Evolutionary conservation across 2,888 invertebrate genomes (phyloP).

Genomic region (Agapostemon virescens): DNA sequence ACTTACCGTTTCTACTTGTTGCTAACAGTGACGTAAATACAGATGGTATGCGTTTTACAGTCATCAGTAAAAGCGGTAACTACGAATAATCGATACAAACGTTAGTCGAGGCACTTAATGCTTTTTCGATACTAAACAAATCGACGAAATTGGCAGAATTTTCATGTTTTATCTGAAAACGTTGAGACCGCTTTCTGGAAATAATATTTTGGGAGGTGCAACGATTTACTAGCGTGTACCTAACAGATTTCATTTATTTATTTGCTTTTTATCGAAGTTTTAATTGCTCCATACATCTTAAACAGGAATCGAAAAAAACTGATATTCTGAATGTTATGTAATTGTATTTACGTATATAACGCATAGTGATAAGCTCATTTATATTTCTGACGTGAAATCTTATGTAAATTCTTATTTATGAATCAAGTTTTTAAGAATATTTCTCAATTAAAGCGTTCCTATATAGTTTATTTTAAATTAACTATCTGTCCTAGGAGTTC

Average conservation of each 20-base stretch:
- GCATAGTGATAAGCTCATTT: too few species aligned
- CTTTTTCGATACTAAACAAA: not conserved
- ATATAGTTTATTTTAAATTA: too few species aligned
- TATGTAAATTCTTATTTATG: too few species aligned
- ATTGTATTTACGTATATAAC: too few species aligned
- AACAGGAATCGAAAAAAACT: not conserved
- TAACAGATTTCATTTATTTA: not conserved
- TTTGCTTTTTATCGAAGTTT: not conserved
- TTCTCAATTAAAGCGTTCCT: too few species aligned
- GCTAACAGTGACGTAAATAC: not conserved
- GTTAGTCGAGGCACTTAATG: not conserved
- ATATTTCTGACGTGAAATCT: too few species aligned
- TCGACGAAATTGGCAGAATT: not conserved
- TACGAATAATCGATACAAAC: not conserved
- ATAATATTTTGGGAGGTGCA: not conserved
- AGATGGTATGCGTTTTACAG: slow-evolving; percentile 1
- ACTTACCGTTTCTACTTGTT: not conserved
- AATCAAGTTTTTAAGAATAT: too few species aligned
- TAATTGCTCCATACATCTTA: not conserved
- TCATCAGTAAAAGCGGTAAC: slow-evolving; percentile 3
- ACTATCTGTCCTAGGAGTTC: too few species aligned
- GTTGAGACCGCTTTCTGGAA: not conserved
- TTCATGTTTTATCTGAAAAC: not conserved
- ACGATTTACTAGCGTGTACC: not conserved
- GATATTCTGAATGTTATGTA: not conserved